These are phyloP conservation scores for Leptinotarsa peninsularis DNA, from an alignment of 2,888 invertebrate species.

Conservation along the genomic window DNA sequence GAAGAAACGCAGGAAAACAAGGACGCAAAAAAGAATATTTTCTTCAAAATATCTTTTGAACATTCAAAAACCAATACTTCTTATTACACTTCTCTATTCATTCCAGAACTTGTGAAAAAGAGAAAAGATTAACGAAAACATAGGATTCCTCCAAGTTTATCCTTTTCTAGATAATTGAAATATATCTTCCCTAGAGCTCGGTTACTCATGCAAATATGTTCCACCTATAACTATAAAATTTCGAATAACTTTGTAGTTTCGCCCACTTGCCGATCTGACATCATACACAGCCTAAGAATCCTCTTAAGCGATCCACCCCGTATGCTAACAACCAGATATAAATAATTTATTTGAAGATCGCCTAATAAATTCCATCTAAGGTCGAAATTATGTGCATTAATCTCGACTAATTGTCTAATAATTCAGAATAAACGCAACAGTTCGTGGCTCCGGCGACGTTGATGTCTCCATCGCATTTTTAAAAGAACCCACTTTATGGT, in stretches of 20 bases:
- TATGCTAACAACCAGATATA: constrained; percentile 23
- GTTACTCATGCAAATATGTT: not conserved
- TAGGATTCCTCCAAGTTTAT: too few species aligned
- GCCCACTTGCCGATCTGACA: not conserved
- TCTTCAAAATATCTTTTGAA: too few species aligned
- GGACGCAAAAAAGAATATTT: too few species aligned
- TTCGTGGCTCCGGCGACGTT: constrained; percentile 60
- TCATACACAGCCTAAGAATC: not conserved
- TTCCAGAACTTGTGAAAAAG: too few species aligned
- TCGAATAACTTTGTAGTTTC: not conserved
- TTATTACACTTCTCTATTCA: too few species aligned
- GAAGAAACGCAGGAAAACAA: too few species aligned
- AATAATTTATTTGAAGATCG: constrained; percentile 26
- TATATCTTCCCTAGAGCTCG: not conserved
- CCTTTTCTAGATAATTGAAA: too few species aligned
- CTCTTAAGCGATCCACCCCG: constrained; percentile 18
- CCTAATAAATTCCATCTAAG: constrained; percentile 58
- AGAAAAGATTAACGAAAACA: too few species aligned
- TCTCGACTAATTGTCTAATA: constrained; percentile 63
- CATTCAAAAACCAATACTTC: too few species aligned
- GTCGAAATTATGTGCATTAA: constrained; percentile 62
- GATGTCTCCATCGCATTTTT: constrained; percentile 61
- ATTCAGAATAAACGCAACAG: constrained; percentile 59
- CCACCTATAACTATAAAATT: not conserved
- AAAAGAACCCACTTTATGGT: constrained; percentile 45